Percentiles rank a stretch among this genome's conserved stretches.
Conservation (phyloP, 2,888 invertebrate genomes). For the Desoria tigrina region DNA sequence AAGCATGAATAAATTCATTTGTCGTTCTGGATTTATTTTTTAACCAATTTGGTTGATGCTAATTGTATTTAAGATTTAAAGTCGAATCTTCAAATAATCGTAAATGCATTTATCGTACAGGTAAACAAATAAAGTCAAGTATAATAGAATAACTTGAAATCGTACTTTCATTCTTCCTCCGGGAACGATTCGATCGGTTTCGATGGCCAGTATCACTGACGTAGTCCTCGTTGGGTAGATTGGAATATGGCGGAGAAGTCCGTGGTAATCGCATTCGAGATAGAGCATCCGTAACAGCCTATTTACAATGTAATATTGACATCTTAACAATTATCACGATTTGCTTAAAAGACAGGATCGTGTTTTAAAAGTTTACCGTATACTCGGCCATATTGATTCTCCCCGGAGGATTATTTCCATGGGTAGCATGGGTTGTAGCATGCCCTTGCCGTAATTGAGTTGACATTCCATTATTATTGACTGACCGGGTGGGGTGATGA, state of each 20-base stretch:
- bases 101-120: no score
- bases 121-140: background rate
- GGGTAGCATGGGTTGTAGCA: constrained; percentile 20
- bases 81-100: no score
- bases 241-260: constrained; percentile 52
- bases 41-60: no score
- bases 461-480: constrained; percentile 50
- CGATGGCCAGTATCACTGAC: constrained; percentile 52
- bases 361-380: constrained; percentile 41
- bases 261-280: constrained; percentile 54
- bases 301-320: background rate
- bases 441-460: constrained; percentile 44
- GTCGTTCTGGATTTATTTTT: background rate
- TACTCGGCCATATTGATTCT: constrained; percentile 58
- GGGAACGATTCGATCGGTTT: constrained; percentile 48
- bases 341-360: background rate
- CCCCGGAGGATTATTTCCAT: constrained; percentile 54
- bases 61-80: no score
- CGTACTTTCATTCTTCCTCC: constrained; percentile 25
- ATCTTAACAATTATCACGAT: background rate
- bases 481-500: constrained; percentile 45
- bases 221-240: constrained; percentile 52
- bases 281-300: constrained; percentile 58
- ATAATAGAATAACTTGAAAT: background rate
- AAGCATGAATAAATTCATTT: background rate